phyloP scores from a whole-genome alignment of 2,888 invertebrate species.

The Xylota segnis region DNA sequence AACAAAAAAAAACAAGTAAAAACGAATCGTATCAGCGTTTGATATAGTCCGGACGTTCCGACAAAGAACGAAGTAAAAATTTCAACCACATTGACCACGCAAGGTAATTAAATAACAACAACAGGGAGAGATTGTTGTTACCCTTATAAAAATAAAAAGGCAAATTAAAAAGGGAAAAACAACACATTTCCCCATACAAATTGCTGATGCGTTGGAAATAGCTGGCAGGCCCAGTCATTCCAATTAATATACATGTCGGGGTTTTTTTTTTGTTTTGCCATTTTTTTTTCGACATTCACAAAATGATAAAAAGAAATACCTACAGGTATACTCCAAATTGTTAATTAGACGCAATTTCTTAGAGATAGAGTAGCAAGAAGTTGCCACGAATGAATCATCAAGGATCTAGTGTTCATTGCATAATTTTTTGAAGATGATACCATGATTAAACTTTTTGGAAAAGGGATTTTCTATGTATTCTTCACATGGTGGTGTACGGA shows the following conservation, averaged over 20 bases:
- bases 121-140: neutral
- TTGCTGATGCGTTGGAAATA: constrained; percentile 49
- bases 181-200: constrained; percentile 29
- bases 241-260: constrained; percentile 55
- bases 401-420: constrained; percentile 53
- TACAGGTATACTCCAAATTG: neutral
- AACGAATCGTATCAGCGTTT: constrained; percentile 9
- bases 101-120: constrained; percentile 26
- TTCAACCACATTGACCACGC: neutral
- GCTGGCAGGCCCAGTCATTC: constrained; percentile 26
- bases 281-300: constrained; percentile 22
- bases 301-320: neutral
- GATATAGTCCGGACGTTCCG: neutral
- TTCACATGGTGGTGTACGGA: neutral
- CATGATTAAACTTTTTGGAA: constrained; percentile 4
- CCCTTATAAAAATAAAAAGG: constrained; percentile 13
- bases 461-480: constrained; percentile 39
- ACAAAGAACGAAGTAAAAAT: constrained; percentile 1
- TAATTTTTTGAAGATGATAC: constrained; percentile 43
- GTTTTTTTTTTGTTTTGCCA: constrained; percentile 17
- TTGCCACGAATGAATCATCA: constrained; percentile 43
- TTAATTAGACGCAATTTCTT: neutral
- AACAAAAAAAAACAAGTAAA: too few relatives aligned
- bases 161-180: neutral
- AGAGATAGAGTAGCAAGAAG: neutral